Evolutionary conservation across 1,140 invertebrate species (phyloP), one percentile per base, ranked within the genome.

Genomic region (Triops longicaudatus): DNA sequence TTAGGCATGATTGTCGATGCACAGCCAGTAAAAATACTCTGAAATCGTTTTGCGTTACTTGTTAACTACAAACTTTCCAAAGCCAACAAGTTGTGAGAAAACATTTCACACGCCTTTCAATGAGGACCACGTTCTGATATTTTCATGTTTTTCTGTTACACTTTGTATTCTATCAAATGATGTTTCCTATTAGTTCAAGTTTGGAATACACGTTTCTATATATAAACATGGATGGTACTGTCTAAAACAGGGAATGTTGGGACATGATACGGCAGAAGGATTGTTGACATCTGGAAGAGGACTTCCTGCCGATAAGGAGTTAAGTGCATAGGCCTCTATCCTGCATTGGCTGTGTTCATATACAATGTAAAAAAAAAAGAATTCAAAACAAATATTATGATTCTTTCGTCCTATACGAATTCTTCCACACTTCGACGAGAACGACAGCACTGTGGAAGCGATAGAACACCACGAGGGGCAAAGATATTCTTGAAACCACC

Each of bases 391-490:
- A 37, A 74, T 37, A 17, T 76, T 81, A 82, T 73, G 78, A 79
- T n/a, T 79, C 80, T 43, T 81, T 80, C 10, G 81, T 82, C 71
- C 86, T 84, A 82, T 88, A 88, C 7, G 87, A 86, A 63, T 86
- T 86, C 79, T 89, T 89, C 91, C 91, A 92, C 11, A 90, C 88
- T 79, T 91, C 90, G 10, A 90, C 85, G 11, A 92, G 82, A 76
- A 90, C 85, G 17, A 91, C 88, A 72, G 88, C 88, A 9, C 89
- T 90, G 81, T 92, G 91, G 82, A 92, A 92, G 41, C 90, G 85
- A 78, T 88, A 91, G 80, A 91, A 90, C 27, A 91, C 89, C 2
- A 90, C 81, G 0, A 91, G 82, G 0, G 91, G 91, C 37, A 91
- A 82, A 4, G 88, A 86, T 22, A 90, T 85, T 77, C 89, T 84